A percentile compares a stretch with the other conserved stretches of the same genome.
Conservation (phyloP, 2,113 vertebrate genomes). For the Egretta garzetta region DNA sequence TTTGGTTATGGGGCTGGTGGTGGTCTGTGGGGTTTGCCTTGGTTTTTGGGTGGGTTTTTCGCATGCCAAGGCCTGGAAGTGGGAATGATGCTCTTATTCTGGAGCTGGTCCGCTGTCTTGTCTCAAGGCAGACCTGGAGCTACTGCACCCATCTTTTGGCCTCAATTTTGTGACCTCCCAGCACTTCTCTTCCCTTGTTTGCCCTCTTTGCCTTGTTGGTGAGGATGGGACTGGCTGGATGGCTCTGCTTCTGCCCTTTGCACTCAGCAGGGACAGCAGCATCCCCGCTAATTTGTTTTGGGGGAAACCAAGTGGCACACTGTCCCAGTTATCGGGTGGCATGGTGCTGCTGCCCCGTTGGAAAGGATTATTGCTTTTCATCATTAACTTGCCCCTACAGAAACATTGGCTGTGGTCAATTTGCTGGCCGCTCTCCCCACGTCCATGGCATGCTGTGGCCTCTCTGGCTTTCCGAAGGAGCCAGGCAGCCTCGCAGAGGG, state of each 20-base stretch:
- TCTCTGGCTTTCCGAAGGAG: neutral
- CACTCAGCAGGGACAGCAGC: neutral
- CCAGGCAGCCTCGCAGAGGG: neutral
- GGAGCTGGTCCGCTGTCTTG: neutral
- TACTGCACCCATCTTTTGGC: neutral
- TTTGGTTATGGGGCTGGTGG: neutral
- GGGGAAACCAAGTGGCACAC: neutral
- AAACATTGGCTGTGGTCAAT: neutral
- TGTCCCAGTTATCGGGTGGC: neutral
- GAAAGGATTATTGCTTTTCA: neutral
- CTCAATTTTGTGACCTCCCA: neutral
- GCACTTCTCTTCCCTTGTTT: neutral
- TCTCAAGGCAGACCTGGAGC: neutral
- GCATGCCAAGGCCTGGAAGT: neutral
- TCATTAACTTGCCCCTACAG: neutral
- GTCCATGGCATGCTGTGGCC: accelerated
- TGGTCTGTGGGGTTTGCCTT: neutral
- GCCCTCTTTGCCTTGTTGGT: neutral
- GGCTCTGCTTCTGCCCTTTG: neutral
- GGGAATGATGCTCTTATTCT: neutral
- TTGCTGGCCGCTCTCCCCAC: accelerated
- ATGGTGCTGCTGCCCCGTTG: neutral
- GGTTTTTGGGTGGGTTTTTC: neutral
- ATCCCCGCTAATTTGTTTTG: neutral
- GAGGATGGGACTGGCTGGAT: neutral